Evolutionary conservation across 1,140 invertebrate species (phyloP).

Genomic region (Zaprionus davidi): DNA sequence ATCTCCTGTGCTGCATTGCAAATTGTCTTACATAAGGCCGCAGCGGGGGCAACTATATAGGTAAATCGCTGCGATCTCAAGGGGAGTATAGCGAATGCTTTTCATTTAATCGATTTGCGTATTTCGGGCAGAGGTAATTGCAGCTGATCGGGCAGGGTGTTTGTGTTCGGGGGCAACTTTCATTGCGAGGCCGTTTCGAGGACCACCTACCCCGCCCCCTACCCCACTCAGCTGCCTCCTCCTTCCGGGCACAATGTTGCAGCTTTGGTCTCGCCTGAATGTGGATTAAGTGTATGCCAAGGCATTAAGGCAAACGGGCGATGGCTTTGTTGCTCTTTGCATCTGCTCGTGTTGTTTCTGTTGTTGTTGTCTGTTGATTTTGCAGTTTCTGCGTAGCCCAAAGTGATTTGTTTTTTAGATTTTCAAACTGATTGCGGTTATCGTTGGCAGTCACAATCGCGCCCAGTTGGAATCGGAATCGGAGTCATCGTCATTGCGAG

Average conservation of each 20-base stretch:
- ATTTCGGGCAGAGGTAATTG: constrained; percentile 78
- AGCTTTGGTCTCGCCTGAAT: constrained; percentile 48
- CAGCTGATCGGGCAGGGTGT: constrained; percentile 1
- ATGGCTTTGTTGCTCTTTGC: constrained; percentile 2
- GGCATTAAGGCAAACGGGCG: constrained; percentile 50
- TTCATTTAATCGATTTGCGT: constrained; percentile 78
- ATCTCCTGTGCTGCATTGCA: constrained; percentile 77
- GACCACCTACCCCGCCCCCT: constrained; percentile 2
- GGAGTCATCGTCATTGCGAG: constrained; percentile 51
- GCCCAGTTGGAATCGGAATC: constrained; percentile 44
- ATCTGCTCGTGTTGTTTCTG: background rate
- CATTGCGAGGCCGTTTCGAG: constrained; percentile 55
- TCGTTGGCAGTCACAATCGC: constrained; percentile 48
- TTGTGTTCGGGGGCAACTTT: constrained; percentile 54
- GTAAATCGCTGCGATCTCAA: background rate
- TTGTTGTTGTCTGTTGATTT: constrained; percentile 25
- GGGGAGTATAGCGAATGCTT: constrained; percentile 29
- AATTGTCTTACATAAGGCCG: constrained; percentile 54
- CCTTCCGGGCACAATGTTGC: background rate
- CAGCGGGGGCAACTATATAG: constrained; percentile 16
- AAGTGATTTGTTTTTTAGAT: constrained; percentile 82
- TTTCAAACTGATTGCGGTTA: constrained; percentile 69
- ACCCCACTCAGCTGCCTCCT: too few species aligned
- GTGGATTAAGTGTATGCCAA: constrained; percentile 80
- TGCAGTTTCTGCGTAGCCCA: constrained; percentile 61